Base-by-base conservation (phyloP, 2,113 vertebrate genomes). In the Kobus ellipsiprymnus region DNA sequence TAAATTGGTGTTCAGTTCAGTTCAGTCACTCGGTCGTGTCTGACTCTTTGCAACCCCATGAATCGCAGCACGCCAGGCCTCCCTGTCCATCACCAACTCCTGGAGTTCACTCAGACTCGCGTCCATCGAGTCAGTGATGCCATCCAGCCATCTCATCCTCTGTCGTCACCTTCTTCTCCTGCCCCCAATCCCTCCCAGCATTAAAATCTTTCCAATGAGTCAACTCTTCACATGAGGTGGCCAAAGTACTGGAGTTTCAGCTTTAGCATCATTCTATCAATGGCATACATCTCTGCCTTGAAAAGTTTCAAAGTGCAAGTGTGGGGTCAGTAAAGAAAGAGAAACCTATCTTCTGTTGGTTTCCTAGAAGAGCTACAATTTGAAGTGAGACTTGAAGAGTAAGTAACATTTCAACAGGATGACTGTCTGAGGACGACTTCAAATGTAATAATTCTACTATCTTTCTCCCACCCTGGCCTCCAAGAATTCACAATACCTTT, bases 371-470 rank as follows among this genome's bases (percentile, higher is more conserved):
- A 87, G 48, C 30, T 86, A 82, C 52, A 87, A 95, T 92, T 96
- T 92, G 55, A 95, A 97, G 48, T 89, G 67, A 78, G 59, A 74
- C n/a, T 85, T 80, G 33, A 94, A 44, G 67, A 90, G 78, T 89
- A 55, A 93, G 36, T 89, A 57, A 77, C 91, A 77, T 77, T 94
- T 92, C 59, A 83, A 46, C 27, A 86, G 44, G 33, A 91, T 88
- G 52, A 93, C 83, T 78, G 17, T 52, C 80, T 82, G 15, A 96
- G 52, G 44, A 83, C 23, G 55, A 97, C 55, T 94, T 94, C 55
- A 62, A 27, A 91, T 95, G 48, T 86, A 89, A 89, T 93, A 90
- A 91, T 84, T 95, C 57, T 80, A 29, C 55, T 80, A 27, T 44
- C 14, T 57, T 60, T 30, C 54, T 36, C 30, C 55, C 14, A 21